phyloP scores from a whole-genome alignment of 1,140 invertebrate genomes.

The Drosophila paulistorum region DNA sequence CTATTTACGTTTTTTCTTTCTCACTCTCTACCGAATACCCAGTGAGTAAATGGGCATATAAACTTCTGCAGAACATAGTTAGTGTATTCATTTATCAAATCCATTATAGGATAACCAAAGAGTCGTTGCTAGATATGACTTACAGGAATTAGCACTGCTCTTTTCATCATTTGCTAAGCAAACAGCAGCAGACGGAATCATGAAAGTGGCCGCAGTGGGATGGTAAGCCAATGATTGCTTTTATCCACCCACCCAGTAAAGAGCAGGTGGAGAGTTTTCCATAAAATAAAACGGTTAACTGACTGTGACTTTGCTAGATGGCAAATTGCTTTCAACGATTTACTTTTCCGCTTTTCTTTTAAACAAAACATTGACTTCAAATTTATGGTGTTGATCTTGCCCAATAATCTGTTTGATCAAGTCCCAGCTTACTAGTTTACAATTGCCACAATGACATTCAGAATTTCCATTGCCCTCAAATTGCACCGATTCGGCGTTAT shows the following conservation, averaged over 20 bases:
- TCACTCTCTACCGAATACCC: too few relatives aligned
- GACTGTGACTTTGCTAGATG: too few relatives aligned
- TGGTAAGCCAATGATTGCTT: background rate
- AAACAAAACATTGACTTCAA: background rate
- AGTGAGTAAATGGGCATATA: too few relatives aligned
- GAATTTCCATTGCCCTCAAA: background rate
- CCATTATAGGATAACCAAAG: background rate
- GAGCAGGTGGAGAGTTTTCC: too few relatives aligned
- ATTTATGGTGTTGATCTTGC: background rate
- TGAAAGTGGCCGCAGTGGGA: background rate
- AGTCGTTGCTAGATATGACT: background rate
- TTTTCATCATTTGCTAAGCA: conserved; percentile 10
- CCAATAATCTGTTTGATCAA: background rate
- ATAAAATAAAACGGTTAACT: too few relatives aligned
- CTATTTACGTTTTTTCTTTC: too few relatives aligned
- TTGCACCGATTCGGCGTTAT: background rate
- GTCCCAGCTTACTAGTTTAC: background rate
- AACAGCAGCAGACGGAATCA: conserved; percentile 1
- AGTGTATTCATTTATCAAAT: too few relatives aligned
- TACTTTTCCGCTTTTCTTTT: background rate
- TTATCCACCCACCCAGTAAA: background rate
- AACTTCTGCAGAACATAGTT: too few relatives aligned
- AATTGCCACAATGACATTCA: background rate
- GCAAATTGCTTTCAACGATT: background rate
- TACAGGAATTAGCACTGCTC: background rate